Conservation (phyloP, 2,888 invertebrate genomes). For the Ethmia dodecea region DNA sequence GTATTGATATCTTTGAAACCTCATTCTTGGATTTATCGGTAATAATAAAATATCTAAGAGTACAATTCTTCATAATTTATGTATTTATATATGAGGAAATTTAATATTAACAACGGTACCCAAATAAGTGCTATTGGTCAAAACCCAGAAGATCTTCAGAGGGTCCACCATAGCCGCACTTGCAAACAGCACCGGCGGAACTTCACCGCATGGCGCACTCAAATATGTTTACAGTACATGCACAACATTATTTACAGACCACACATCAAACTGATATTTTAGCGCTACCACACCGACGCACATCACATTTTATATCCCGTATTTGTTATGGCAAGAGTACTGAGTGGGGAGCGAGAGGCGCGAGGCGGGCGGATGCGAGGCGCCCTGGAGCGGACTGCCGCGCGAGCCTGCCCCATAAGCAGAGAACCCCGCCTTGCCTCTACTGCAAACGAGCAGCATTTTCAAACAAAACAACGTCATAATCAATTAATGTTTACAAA, state of each 20-base stretch:
- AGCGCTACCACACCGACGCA: no score
- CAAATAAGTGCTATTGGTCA: conserved; percentile 89
- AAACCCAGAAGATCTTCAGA: conserved; percentile 89
- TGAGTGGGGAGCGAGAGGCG: conserved; percentile 23
- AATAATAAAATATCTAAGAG: no score
- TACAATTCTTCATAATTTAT: background rate
- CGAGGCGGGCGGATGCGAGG: conserved; percentile 51
- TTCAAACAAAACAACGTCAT: conserved; percentile 39
- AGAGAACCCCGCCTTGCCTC: conserved; percentile 52
- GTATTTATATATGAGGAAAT: background rate
- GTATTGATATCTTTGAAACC: no score
- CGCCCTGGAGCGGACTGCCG: conserved; percentile 70
- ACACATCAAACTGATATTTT: no score
- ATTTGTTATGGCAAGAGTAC: conserved; percentile 13
- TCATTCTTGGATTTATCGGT: no score
- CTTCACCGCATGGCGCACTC: conserved; percentile 69
- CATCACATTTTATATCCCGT: no score
- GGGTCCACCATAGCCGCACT: conserved; percentile 86
- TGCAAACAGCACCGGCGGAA: conserved; percentile 47
- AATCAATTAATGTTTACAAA: no score
- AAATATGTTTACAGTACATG: conserved; percentile 19
- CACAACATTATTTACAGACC: conserved; percentile 20
- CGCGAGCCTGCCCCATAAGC: conserved; percentile 47
- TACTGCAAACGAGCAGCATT: conserved; percentile 30
- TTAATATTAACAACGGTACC: conserved; percentile 59